These are phyloP conservation scores for Lasioglossum morio DNA, from an alignment of 2,888 invertebrate genomes.

Conservation along the genomic window DNA sequence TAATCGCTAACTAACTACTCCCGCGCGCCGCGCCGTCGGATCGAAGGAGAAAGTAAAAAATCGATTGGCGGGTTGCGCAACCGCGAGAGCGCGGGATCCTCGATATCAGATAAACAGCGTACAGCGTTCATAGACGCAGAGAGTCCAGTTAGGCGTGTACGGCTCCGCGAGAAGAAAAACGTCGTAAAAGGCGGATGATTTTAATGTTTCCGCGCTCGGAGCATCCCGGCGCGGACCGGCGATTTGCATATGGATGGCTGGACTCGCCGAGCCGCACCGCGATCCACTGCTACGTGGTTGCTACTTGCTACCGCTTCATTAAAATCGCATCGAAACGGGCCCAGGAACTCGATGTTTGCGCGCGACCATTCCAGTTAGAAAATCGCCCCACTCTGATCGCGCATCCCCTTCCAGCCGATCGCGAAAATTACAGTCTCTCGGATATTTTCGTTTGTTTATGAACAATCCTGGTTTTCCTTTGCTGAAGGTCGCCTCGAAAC, in stretches of 20 bases:
- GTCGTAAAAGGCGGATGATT: neutral
- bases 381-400: neutral
- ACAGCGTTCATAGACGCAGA: neutral
- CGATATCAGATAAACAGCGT: neutral
- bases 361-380: slow-evolving; percentile 9
- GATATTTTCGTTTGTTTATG: slow-evolving; percentile 23
- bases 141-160: neutral
- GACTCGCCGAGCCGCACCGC: too few relatives aligned
- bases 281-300: too few relatives aligned
- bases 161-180: slow-evolving; percentile 9
- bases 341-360: neutral
- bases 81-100: neutral
- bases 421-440: slow-evolving; percentile 10
- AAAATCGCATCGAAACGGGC: slow-evolving; percentile 2
- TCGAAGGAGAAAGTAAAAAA: slow-evolving; percentile 14
- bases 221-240: neutral
- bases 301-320: slow-evolving; percentile 8
- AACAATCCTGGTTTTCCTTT: neutral
- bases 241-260: slow-evolving; percentile 28
- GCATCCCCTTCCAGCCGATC: neutral
- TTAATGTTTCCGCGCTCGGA: slow-evolving; percentile 23
- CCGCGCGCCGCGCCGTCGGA: neutral
- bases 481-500: neutral
- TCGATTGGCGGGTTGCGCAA: slow-evolving; percentile 3
- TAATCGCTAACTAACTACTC: neutral